Percentiles rank a stretch among this genome's conserved stretches.
These are phyloP conservation scores for Choristoneura fumiferana DNA, from an alignment of 1,140 invertebrate species.

Conservation along the genomic window DNA sequence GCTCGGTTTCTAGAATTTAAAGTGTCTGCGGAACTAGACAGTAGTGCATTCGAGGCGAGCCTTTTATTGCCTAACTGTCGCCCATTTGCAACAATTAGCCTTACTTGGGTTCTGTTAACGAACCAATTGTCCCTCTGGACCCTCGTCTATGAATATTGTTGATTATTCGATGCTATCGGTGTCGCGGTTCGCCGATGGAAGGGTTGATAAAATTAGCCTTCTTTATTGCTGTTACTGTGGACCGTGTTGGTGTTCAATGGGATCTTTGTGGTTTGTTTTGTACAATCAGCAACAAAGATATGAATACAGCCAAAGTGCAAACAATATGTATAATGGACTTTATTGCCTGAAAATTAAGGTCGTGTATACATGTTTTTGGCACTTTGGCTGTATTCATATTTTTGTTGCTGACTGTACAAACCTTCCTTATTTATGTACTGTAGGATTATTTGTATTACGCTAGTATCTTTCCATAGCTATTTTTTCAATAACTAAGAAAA, in stretches of 20 bases:
- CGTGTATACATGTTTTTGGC: too few relatives aligned
- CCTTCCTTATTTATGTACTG: too few relatives aligned
- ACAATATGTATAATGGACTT: too few relatives aligned
- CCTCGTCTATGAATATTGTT: constrained; percentile 22
- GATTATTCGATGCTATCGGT: constrained; percentile 21
- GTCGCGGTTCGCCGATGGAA: constrained; percentile 16
- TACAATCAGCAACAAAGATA: too few relatives aligned
- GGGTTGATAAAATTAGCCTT: constrained; percentile 26
- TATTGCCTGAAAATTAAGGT: too few relatives aligned
- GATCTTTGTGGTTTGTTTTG: too few relatives aligned
- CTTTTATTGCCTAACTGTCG: constrained; percentile 55
- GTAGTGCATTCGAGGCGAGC: constrained; percentile 34
- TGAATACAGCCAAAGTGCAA: too few relatives aligned
- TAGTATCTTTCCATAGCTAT: too few relatives aligned
- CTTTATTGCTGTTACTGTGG: constrained; percentile 1
- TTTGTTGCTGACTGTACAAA: too few relatives aligned
- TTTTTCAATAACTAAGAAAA: too few relatives aligned
- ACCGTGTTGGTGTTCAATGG: neutral
- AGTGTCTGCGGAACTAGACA: constrained; percentile 38
- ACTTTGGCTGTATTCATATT: too few relatives aligned
- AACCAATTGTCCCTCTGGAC: constrained; percentile 51
- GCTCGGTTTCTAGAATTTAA: constrained; percentile 15
- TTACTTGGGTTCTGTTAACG: constrained; percentile 51
- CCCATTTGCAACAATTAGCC: constrained; percentile 68
- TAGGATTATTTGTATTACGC: too few relatives aligned